Evolutionary conservation across 2,888 invertebrate species (phyloP).

Genomic region (Seira musarum): DNA sequence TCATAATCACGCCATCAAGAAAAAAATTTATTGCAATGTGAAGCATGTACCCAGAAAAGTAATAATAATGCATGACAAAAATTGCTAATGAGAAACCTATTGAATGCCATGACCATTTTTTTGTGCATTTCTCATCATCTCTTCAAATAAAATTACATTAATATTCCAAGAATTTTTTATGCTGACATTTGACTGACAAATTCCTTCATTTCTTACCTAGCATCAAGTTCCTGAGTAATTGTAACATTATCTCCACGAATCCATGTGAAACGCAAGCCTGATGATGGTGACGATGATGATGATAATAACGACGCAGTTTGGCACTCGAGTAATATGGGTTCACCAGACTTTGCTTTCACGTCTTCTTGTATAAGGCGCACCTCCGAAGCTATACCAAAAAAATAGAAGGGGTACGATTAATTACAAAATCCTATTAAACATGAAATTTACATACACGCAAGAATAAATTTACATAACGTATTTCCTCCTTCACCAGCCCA

Average conservation of each 20-base stretch:
- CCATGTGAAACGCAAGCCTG: slow-evolving; percentile 55
- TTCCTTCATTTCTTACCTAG: slow-evolving; percentile 48
- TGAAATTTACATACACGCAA: not conserved
- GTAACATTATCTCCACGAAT: slow-evolving; percentile 60
- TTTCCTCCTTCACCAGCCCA: not conserved
- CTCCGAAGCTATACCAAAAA: slow-evolving; percentile 21
- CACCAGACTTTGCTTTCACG: slow-evolving; percentile 59
- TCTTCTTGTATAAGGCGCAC: slow-evolving; percentile 44
- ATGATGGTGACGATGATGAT: slow-evolving; percentile 38
- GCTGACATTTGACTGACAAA: too few relatives aligned
- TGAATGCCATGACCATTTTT: too few relatives aligned
- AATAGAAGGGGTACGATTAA: not conserved
- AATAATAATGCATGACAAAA: too few relatives aligned
- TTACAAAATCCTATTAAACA: not conserved
- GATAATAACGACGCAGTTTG: slow-evolving; percentile 60
- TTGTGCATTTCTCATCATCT: too few relatives aligned
- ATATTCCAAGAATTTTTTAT: too few relatives aligned
- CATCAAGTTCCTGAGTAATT: slow-evolving; percentile 64
- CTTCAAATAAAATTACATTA: too few relatives aligned
- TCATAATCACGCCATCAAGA: too few relatives aligned
- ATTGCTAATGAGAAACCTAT: too few relatives aligned
- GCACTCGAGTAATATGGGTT: slow-evolving; percentile 63
- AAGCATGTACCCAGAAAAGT: too few relatives aligned
- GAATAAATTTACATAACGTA: not conserved
- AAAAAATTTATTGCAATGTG: too few relatives aligned